These are phyloP conservation scores for Schlechtendalia chinensis DNA, from an alignment of 1,140 invertebrate species.

Conservation along the genomic window DNA sequence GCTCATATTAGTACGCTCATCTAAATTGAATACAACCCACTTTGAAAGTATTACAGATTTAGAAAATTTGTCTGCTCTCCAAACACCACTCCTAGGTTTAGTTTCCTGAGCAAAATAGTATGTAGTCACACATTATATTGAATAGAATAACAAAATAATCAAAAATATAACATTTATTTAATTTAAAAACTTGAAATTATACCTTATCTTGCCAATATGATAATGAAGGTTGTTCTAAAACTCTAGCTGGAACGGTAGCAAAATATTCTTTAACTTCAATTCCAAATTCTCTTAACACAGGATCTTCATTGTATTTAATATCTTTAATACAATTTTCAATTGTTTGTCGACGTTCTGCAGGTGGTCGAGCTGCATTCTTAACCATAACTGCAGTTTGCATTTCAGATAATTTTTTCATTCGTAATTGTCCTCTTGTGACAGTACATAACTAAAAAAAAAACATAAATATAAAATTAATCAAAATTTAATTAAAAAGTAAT, in stretches of 20 bases:
- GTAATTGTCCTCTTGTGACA: constrained; percentile 60
- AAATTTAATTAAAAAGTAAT: neutral
- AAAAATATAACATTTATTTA: neutral
- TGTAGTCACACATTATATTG: neutral
- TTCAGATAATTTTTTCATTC: constrained; percentile 61
- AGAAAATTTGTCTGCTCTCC: constrained; percentile 57
- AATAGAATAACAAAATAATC: neutral
- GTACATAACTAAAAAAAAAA: constrained; percentile 41
- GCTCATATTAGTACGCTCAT: neutral
- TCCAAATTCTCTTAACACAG: constrained; percentile 62
- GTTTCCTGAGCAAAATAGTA: constrained; percentile 1
- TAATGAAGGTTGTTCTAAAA: constrained; percentile 61
- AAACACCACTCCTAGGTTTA: constrained; percentile 56
- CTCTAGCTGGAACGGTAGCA: constrained; percentile 61
- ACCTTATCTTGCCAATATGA: constrained; percentile 55
- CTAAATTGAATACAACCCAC: constrained; percentile 59
- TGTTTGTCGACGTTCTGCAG: constrained; percentile 62
- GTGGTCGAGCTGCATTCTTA: constrained; percentile 62
- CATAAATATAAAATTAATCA: neutral
- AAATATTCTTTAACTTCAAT: constrained; percentile 61
- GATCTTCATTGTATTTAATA: constrained; percentile 59
- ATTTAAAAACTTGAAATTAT: neutral
- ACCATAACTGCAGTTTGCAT: constrained; percentile 68
- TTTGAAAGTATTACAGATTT: constrained; percentile 47
- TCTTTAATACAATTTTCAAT: constrained; percentile 61